Evolutionary conservation across 1,140 invertebrate species (phyloP).

Genomic region (Drosophila nigromelanica): DNA sequence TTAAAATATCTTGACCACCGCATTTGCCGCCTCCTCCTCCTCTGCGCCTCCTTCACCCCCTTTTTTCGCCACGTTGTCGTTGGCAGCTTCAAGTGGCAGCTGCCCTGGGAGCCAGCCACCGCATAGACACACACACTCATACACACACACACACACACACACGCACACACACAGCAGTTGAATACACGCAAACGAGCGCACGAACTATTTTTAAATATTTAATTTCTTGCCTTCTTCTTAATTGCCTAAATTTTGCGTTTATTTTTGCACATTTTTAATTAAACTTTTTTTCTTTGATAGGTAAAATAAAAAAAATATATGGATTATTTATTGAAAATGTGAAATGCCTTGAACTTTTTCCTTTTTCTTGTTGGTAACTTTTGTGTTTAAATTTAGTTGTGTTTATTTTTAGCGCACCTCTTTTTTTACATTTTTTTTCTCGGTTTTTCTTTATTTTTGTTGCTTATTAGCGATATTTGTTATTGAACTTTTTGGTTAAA

Average conservation of each 20-base stretch:
- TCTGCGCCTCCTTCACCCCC: neutral
- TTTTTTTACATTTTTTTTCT: constrained; percentile 17
- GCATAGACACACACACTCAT: constrained; percentile 30
- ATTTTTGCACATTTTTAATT: constrained; percentile 36
- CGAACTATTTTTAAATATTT: constrained; percentile 69
- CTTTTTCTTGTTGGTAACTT: constrained; percentile 8
- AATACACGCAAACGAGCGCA: constrained; percentile 33
- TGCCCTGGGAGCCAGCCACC: constrained; percentile 25
- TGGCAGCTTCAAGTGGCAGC: constrained; percentile 46
- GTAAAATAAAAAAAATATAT: constrained; percentile 23
- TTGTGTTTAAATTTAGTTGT: constrained; percentile 58
- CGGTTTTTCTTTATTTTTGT: constrained; percentile 37
- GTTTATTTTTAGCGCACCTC: constrained; percentile 66
- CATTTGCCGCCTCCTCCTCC: constrained; percentile 8
- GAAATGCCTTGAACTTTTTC: constrained; percentile 58
- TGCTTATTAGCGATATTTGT: constrained; percentile 23
- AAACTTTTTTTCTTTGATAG: constrained; percentile 36
- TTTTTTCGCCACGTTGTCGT: constrained; percentile 28
- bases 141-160: constrained; percentile 35
- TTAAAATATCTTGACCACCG: constrained; percentile 10
- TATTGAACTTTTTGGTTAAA: constrained; percentile 42
- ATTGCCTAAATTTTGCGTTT: constrained; percentile 55
- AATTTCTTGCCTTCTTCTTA: constrained; percentile 42
- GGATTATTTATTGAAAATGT: constrained; percentile 44
- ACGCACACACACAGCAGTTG: constrained; percentile 14